Evolutionary conservation across 2,888 invertebrate species (phyloP).

Genomic region (Leptopilina myrica): DNA sequence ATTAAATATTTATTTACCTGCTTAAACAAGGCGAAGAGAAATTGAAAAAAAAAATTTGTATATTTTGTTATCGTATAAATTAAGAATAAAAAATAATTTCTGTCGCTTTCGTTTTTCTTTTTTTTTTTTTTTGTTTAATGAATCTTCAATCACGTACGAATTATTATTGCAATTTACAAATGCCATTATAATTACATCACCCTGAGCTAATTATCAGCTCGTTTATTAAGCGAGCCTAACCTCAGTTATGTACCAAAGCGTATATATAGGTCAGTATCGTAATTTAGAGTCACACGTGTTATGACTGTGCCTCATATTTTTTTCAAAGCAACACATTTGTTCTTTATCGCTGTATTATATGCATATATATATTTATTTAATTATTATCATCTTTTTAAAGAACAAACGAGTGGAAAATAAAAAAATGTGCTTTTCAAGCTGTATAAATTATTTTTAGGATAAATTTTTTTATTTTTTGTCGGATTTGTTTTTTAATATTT

Average conservation of each 20-base stretch:
- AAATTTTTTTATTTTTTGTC: too few species aligned
- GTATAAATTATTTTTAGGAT: too few species aligned
- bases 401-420: neutral
- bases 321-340: neutral
- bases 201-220: slow-evolving; percentile 26
- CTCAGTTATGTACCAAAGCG: neutral
- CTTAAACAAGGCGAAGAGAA: neutral
- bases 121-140: neutral
- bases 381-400: slow-evolving; percentile 17
- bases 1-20: slow-evolving; percentile 15
- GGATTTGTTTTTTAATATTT: too few species aligned
- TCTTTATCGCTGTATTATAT: slow-evolving; percentile 8
- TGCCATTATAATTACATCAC: slow-evolving; percentile 24
- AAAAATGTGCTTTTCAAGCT: too few species aligned
- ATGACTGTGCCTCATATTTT: slow-evolving; percentile 6
- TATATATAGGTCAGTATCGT: slow-evolving; percentile 27
- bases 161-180: slow-evolving; percentile 11
- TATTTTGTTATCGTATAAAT: neutral
- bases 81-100: neutral
- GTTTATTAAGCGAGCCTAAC: slow-evolving; percentile 9
- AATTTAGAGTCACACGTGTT: slow-evolving; percentile 19
- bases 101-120: neutral
- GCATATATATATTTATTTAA: too few species aligned
- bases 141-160: neutral
- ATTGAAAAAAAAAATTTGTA: neutral